Conservation (phyloP, 2,888 invertebrate species). For the Podotricha telesiphe region DNA sequence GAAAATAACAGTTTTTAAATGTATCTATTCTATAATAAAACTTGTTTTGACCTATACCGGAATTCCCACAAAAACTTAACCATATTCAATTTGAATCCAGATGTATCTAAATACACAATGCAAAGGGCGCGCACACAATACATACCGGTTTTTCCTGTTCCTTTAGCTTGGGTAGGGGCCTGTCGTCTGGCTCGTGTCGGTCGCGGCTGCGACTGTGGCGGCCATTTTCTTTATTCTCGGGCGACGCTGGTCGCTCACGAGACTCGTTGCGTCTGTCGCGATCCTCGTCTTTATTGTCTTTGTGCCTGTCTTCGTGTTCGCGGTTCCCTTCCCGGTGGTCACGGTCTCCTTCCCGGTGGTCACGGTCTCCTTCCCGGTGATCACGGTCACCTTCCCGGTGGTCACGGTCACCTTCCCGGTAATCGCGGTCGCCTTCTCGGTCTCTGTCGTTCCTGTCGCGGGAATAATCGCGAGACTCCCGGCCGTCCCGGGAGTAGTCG, state of each 20-base stretch:
- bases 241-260: slow-evolving; percentile 36
- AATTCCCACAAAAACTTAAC: not conserved
- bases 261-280: slow-evolving; percentile 32
- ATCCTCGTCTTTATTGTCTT: slow-evolving; percentile 42
- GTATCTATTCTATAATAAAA: not conserved
- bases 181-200: slow-evolving; percentile 61
- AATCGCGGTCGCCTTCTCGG: slow-evolving; percentile 28
- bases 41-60: not conserved
- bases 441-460: slow-evolving; percentile 38
- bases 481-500: slow-evolving; percentile 49
- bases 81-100: not conserved
- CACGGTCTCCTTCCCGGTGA: slow-evolving; percentile 30
- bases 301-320: slow-evolving; percentile 20
- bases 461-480: slow-evolving; percentile 51
- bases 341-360: slow-evolving; percentile 12
- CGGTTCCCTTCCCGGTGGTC: slow-evolving; percentile 43
- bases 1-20: too few relatives aligned
- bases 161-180: slow-evolving; percentile 87
- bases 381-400: slow-evolving; percentile 41
- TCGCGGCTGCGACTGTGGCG: slow-evolving; percentile 65
- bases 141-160: slow-evolving; percentile 89
- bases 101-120: not conserved
- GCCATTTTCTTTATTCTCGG: slow-evolving; percentile 54
- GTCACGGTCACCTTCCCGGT: slow-evolving; percentile 45
- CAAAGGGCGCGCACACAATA: not conserved